Percentiles rank a stretch among this genome's conserved stretches.
These are phyloP conservation scores for Medauroidea extradentata DNA, from an alignment of 1,140 invertebrate species.

Conservation along the genomic window DNA sequence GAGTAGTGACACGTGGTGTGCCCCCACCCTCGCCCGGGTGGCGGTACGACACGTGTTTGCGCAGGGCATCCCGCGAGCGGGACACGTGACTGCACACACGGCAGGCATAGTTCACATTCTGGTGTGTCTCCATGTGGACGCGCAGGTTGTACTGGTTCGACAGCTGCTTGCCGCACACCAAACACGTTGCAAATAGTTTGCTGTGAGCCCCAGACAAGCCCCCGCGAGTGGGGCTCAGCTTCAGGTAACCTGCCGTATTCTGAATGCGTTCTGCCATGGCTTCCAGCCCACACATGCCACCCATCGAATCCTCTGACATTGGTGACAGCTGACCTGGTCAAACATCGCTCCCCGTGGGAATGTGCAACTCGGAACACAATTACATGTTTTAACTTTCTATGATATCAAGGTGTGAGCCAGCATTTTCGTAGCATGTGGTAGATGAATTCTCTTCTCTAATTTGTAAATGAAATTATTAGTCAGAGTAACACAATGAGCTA, in stretches of 20 bases:
- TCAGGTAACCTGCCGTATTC: neutral
- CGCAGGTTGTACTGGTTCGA: slow-evolving; percentile 87
- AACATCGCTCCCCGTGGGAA: neutral
- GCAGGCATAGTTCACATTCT: slow-evolving; percentile 58
- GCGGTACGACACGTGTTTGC: slow-evolving; percentile 83
- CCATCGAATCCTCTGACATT: slow-evolving; percentile 14
- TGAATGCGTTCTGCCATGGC: slow-evolving; percentile 4
- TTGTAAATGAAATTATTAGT: too few relatives aligned
- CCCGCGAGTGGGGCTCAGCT: slow-evolving; percentile 10
- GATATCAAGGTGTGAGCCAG: too few relatives aligned
- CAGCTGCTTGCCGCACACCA: slow-evolving; percentile 78
- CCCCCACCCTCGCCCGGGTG: slow-evolving; percentile 49
- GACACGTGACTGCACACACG: slow-evolving; percentile 80
- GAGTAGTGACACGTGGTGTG: neutral
- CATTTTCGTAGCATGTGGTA: too few relatives aligned
- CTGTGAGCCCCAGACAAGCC: slow-evolving; percentile 33
- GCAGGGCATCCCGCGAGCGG: slow-evolving; percentile 74
- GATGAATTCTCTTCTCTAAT: too few relatives aligned
- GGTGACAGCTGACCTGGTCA: slow-evolving; percentile 11
- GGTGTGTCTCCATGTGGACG: slow-evolving; percentile 76
- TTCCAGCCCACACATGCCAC: slow-evolving; percentile 8
- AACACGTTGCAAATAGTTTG: slow-evolving; percentile 64
- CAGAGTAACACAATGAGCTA: too few relatives aligned
- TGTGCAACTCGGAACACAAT: neutral
- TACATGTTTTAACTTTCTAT: too few relatives aligned